Evolutionary conservation across 2,113 vertebrate species (phyloP), one percentile per base, ranked within the genome.

Genomic region (Anarhynchus alexandrinus): DNA sequence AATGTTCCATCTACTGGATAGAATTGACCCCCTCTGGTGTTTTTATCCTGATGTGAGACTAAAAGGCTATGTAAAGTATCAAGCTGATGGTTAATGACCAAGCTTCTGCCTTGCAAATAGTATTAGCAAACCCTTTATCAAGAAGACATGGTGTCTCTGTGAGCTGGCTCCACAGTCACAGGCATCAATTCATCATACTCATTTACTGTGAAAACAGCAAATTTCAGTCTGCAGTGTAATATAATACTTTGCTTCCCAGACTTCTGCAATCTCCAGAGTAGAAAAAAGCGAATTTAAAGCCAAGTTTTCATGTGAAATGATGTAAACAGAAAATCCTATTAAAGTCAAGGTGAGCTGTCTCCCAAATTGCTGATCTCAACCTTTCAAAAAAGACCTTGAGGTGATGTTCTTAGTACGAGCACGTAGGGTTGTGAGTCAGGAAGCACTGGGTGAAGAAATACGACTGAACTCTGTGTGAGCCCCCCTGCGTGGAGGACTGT

Each of bases 191-290:
- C 67, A 80, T 94, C 93, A 82, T 49, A 86, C 66, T 77, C 58
- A 86, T 92, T 95, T 86, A 77, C 74, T 88, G 67, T 86, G 78
- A 90, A 95, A 97, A 94, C 22, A 83, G 38, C 54, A 76, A 40
- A 87, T 93, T 88, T 92, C 84, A 76, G n/a, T 70, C 74, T 73
- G 45, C 54, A 65, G 21, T 65, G 58, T 62, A 94, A 90, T 82
- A 58, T 54, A 88, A 77, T 70, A 18, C 61, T 82, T 94, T 88
- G 25, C 58, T 94, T 93, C 71, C 62, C 54, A 82, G 79, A 73
- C 36, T 55, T 92, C 58, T 82, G 26, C 34, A 73, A 29, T 73
- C n/a, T 84, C 30, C 40, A 40, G 52, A 73, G 45, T 30, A 74
- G n/a, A 55, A 71, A 61, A 62, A 71, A 59, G 21, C 4, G 49